Conservation (phyloP, 1,140 invertebrate species). For the Trypoxylus dichotomus region DNA sequence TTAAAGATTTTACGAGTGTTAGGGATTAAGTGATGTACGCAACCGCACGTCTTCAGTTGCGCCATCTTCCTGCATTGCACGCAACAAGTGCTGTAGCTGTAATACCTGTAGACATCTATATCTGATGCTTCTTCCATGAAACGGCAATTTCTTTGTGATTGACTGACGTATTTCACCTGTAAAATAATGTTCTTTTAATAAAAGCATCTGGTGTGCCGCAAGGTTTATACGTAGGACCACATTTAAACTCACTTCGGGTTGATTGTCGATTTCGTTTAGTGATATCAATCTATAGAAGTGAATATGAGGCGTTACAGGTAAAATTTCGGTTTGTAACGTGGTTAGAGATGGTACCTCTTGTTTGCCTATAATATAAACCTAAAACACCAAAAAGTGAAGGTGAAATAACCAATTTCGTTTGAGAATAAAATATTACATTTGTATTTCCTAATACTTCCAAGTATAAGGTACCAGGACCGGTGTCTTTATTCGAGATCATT, state of each 20-base stretch:
- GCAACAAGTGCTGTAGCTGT: conserved; percentile 70
- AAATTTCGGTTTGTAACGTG: conserved; percentile 60
- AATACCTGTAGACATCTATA: conserved; percentile 62
- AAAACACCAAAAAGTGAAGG: neutral
- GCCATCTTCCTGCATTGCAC: conserved; percentile 67
- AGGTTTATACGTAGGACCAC: too few species aligned
- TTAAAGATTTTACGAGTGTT: conserved; percentile 52
- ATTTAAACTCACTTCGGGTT: conserved; percentile 43
- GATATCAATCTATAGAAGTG: conserved; percentile 42
- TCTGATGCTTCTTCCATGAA: conserved; percentile 65
- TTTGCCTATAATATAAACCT: conserved; percentile 64
- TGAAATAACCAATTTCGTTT: neutral
- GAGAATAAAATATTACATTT: conserved; percentile 54
- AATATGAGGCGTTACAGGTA: conserved; percentile 44
- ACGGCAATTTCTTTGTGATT: conserved; percentile 58
- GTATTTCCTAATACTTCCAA: conserved; percentile 60
- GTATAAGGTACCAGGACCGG: conserved; percentile 60
- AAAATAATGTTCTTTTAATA: conserved; percentile 2
- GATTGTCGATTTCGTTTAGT: conserved; percentile 51
- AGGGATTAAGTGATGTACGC: conserved; percentile 68
- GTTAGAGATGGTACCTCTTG: conserved; percentile 67
- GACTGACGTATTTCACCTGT: conserved; percentile 48
- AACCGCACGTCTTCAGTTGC: conserved; percentile 64
- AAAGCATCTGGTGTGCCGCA: neutral
- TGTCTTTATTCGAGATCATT: conserved; percentile 60